These are phyloP conservation scores for Lycaon pictus DNA, from an alignment of 2,113 vertebrate species.

Conservation along the genomic window DNA sequence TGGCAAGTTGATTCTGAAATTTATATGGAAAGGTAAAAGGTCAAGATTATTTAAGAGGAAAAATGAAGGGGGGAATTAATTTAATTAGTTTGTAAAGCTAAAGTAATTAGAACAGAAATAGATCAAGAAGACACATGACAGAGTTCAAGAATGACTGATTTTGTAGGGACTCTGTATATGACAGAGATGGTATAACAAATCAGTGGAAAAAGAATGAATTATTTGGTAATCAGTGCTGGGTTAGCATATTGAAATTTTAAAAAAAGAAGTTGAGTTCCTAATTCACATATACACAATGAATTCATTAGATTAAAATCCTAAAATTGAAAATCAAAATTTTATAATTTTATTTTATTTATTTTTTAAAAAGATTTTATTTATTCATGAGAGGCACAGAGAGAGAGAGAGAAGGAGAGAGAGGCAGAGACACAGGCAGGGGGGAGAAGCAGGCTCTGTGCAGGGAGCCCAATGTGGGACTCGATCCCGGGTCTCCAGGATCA, in stretches of 20 bases:
- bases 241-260: not conserved
- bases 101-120: not conserved
- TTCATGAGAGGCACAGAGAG: too few species aligned
- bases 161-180: not conserved
- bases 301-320: not conserved
- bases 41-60: slow-evolving; percentile 7
- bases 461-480: too few species aligned
- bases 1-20: not conserved
- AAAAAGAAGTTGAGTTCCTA: not conserved
- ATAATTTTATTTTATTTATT: not conserved
- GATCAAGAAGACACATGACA: not conserved
- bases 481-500: too few species aligned
- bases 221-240: not conserved
- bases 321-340: not conserved
- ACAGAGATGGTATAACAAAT: not conserved
- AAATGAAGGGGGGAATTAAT: not conserved
- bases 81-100: not conserved
- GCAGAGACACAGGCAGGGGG: too few species aligned
- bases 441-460: too few species aligned
- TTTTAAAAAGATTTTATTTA: too few species aligned
- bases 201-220: not conserved
- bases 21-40: not conserved
- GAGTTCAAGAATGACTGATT: not conserved
- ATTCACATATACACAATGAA: not conserved
- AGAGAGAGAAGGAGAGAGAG: too few species aligned